Percentiles rank a stretch among this genome's conserved stretches.
phyloP scores from a whole-genome alignment of 2,113 vertebrate species.

The Columbina picui region DNA sequence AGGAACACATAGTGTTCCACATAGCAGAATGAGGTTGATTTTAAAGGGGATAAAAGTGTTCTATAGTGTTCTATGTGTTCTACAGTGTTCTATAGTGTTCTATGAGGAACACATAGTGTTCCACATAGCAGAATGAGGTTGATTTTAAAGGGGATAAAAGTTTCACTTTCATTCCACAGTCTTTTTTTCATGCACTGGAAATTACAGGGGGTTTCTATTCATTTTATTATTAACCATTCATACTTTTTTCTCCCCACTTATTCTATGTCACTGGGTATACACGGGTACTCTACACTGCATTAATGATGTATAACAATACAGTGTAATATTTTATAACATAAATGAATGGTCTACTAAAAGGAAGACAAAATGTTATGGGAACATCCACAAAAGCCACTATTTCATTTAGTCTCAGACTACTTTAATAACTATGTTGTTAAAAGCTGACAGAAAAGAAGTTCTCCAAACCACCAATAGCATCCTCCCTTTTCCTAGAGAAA shows the following conservation, averaged over 20 bases:
- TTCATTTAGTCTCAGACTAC: slow-evolving; percentile 20
- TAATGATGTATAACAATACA: neutral
- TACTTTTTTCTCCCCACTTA: neutral
- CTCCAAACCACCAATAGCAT: neutral
- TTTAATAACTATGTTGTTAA: neutral
- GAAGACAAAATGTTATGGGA: neutral
- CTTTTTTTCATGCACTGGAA: neutral
- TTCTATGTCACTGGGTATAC: neutral
- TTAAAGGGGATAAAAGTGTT: neutral
- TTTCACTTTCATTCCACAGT: neutral
- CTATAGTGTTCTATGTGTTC: too few species aligned
- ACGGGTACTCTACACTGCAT: neutral
- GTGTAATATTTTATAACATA: neutral
- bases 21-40: neutral
- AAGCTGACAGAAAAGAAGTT: slow-evolving; percentile 1
- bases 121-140: neutral
- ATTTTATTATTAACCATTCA: neutral
- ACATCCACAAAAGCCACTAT: neutral
- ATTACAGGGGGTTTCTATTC: neutral
- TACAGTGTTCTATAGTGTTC: too few species aligned
- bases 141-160: neutral
- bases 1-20: neutral
- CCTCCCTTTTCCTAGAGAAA: neutral
- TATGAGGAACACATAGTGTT: too few species aligned
- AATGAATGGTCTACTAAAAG: neutral